phyloP scores from a whole-genome alignment of 2,113 vertebrate genomes.

The Otus sunia region DNA sequence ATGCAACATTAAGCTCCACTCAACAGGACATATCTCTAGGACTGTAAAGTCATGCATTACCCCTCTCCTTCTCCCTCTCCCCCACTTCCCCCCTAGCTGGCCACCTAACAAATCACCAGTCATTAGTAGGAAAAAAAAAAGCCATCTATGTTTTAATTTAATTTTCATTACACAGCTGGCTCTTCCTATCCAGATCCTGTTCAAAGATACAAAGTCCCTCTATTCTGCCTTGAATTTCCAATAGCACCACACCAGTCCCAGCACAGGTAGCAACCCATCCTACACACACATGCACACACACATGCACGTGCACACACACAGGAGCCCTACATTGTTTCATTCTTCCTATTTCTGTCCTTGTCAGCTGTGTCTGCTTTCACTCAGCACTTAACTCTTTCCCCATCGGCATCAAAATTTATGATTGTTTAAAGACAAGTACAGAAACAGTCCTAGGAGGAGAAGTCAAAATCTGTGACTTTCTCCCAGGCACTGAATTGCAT shows the following conservation, averaged over 20 bases:
- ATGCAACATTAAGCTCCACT: not conserved
- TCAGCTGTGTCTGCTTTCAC: conserved; percentile 26
- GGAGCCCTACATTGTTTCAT: not conserved
- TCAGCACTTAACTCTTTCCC: conserved; percentile 33
- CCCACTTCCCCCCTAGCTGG: not conserved
- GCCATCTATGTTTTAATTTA: not conserved
- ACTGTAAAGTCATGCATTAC: not conserved
- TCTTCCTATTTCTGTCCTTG: conserved; percentile 10
- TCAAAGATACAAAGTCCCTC: not conserved
- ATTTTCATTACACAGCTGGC: not conserved
- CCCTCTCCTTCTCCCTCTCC: not conserved
- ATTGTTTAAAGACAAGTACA: not conserved
- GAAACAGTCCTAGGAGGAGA: not conserved
- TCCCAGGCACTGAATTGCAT: not conserved
- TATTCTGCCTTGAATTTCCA: not conserved
- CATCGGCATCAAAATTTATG: not conserved
- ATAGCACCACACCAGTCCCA: not conserved
- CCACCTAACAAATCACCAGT: not conserved
- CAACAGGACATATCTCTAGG: not conserved
- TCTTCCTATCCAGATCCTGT: not conserved
- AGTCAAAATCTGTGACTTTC: not conserved
- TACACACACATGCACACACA: fast-evolving
- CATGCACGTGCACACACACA: fast-evolving
- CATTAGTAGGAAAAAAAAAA: not conserved
- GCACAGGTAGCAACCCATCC: not conserved